Percentiles rank a stretch among this genome's conserved stretches.
These are phyloP conservation scores for Shargacucullia verbasci DNA, from an alignment of 2,888 invertebrate species.

Conservation along the genomic window DNA sequence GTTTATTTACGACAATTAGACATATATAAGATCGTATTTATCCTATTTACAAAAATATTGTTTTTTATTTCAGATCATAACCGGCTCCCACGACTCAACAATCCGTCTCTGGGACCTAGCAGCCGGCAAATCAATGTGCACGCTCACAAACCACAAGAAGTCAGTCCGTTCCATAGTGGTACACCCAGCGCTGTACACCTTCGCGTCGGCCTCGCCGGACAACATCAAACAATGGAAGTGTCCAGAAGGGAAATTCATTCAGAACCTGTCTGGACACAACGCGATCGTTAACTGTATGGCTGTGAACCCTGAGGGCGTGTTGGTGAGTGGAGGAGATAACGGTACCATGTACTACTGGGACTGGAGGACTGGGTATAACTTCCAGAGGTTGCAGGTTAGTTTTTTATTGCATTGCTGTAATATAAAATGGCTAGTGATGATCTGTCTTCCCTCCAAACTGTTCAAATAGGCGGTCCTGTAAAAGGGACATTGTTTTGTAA, in stretches of 20 bases:
- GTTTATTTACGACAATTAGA: no score
- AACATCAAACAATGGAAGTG: conserved; percentile 99
- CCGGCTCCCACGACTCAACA: conserved; percentile 98
- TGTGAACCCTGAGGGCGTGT: conserved; percentile 97
- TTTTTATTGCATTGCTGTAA: background rate
- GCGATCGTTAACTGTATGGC: conserved; percentile 99
- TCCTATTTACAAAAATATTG: no score
- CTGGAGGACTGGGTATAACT: conserved; percentile 99
- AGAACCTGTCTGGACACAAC: conserved; percentile 99
- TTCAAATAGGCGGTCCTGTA: no score
- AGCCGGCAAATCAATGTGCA: conserved; percentile 97
- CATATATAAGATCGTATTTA: no score
- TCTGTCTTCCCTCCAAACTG: no score
- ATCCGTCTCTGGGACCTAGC: conserved; percentile 99
- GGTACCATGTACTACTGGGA: conserved; percentile 99
- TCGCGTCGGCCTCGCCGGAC: conserved; percentile 99
- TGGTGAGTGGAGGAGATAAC: conserved; percentile 99
- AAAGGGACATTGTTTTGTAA: no score
- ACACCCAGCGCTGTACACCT: conserved; percentile 96
- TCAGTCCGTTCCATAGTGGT: conserved; percentile 94
- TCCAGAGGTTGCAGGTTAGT: conserved; percentile 94
- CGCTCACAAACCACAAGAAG: conserved; percentile 99
- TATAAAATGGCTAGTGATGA: no score
- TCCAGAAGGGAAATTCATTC: conserved; percentile 99
- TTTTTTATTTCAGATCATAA: conserved; percentile 93